Conservation (phyloP, 2,888 invertebrate genomes). For the Lithophane semibrunnea region DNA sequence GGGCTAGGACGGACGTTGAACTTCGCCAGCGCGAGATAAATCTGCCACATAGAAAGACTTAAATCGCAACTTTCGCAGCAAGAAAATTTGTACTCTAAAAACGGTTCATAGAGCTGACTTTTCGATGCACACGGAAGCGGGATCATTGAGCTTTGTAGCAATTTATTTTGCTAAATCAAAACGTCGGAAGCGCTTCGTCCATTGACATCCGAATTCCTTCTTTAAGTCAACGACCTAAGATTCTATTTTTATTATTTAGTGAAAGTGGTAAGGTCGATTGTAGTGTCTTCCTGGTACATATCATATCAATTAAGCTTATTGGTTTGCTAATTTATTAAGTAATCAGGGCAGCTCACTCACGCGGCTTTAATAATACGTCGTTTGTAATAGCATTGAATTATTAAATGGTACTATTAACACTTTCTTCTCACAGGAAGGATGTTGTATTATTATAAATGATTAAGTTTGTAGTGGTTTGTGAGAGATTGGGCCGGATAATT, state of each 20-base stretch:
- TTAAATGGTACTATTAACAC: slow-evolving; percentile 41
- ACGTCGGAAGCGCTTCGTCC: slow-evolving; percentile 70
- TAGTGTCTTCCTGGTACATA: slow-evolving; percentile 86
- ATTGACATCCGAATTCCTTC: slow-evolving; percentile 57
- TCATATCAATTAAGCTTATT: slow-evolving; percentile 87
- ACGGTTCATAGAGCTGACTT: slow-evolving; percentile 67
- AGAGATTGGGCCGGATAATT: slow-evolving; percentile 1
- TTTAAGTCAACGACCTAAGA: slow-evolving; percentile 54
- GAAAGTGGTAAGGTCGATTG: slow-evolving; percentile 79
- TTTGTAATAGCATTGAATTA: slow-evolving; percentile 35
- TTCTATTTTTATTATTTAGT: slow-evolving; percentile 55
- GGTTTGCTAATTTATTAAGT: slow-evolving; percentile 86
- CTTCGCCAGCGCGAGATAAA: slow-evolving; percentile 76
- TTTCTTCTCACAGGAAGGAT: slow-evolving; percentile 39
- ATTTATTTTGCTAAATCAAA: slow-evolving; percentile 76
- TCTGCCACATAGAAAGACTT: slow-evolving; percentile 68
- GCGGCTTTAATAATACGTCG: slow-evolving; percentile 37
- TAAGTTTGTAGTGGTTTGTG: not conserved
- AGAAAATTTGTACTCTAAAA: slow-evolving; percentile 70
- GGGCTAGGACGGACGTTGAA: slow-evolving; percentile 89
- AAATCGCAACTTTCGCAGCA: slow-evolving; percentile 65
- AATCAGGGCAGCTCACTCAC: slow-evolving; percentile 83
- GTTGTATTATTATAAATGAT: slow-evolving; percentile 16
- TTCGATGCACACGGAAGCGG: slow-evolving; percentile 77
- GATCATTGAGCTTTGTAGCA: slow-evolving; percentile 89